phyloP scores from a whole-genome alignment of 2,888 invertebrate species.

The Pandemis corylana region DNA sequence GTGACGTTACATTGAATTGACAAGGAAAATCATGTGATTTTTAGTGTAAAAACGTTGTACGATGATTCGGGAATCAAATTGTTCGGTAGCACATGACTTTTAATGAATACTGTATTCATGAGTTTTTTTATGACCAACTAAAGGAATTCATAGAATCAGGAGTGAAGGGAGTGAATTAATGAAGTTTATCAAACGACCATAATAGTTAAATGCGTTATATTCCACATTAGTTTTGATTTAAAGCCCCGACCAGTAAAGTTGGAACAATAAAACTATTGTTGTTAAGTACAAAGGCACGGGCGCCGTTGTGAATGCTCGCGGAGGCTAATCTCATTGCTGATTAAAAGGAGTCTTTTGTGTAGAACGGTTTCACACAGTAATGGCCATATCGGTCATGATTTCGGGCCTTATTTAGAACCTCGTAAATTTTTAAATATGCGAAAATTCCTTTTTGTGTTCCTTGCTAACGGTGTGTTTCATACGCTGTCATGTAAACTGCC shows the following conservation, averaged over 20 bases:
- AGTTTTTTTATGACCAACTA: no score
- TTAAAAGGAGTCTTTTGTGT: conserved; percentile 51
- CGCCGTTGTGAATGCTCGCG: conserved; percentile 61
- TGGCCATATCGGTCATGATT: background rate
- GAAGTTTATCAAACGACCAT: background rate
- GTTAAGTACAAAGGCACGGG: conserved; percentile 77
- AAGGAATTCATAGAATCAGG: background rate
- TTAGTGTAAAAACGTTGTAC: no score
- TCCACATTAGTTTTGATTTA: background rate
- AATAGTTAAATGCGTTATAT: background rate
- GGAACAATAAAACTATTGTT: conserved; percentile 78
- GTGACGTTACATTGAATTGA: no score
- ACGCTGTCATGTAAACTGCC: background rate
- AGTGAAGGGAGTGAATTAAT: background rate
- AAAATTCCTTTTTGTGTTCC: background rate
- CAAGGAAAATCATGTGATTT: no score
- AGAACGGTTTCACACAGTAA: conserved; percentile 24
- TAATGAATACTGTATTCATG: no score
- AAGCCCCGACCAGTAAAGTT: conserved; percentile 59
- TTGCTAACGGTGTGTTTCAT: background rate
- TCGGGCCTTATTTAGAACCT: background rate
- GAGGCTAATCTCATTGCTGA: conserved; percentile 68
- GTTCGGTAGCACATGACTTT: no score
- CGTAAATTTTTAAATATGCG: background rate
- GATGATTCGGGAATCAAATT: no score